These are phyloP conservation scores for Spongilla lacustris DNA, from an alignment of 37 sponge, comb jelly and placozoan genomes.

Conservation along the genomic window DNA sequence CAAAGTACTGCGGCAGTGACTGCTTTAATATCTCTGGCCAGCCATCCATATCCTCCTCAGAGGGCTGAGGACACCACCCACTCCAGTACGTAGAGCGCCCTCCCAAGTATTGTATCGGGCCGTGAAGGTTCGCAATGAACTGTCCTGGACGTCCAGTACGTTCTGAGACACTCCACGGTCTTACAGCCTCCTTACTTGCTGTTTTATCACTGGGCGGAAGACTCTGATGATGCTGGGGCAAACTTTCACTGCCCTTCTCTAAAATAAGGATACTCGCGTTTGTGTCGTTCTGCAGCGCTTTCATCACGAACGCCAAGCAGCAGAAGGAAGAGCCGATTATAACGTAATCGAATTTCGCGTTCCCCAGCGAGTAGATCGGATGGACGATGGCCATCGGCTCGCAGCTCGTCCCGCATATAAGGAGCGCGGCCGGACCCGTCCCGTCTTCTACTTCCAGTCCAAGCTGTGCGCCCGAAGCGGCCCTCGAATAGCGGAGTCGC, in stretches of 20 bases:
- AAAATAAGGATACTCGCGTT: conserved; percentile 54
- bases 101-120: conserved; percentile 41
- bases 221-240: conserved; percentile 53
- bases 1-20: conserved; percentile 13
- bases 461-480: not conserved
- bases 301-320: conserved; percentile 21
- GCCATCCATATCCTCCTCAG: conserved; percentile 36
- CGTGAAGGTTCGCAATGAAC: conserved; percentile 38
- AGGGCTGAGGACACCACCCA: conserved; percentile 55
- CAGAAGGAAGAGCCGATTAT: conserved; percentile 57
- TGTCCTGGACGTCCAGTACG: conserved; percentile 12
- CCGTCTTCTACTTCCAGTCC: conserved; percentile 18
- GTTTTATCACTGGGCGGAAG: conserved; percentile 27
- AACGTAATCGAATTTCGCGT: conserved; percentile 38
- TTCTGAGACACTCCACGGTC: conserved; percentile 39
- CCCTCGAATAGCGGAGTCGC: conserved; percentile 16
- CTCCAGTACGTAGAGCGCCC: conserved; percentile 55
- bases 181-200: conserved; percentile 1
- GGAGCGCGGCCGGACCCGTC: not conserved
- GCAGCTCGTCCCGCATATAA: not conserved
- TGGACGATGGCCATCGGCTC: not conserved
- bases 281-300: conserved; percentile 18
- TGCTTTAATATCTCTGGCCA: conserved; percentile 39
- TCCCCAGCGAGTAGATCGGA: not conserved
- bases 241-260: conserved; percentile 31